Conservation (phyloP, 2,797 vertebrate genomes). For the Lophius americanus region DNA sequence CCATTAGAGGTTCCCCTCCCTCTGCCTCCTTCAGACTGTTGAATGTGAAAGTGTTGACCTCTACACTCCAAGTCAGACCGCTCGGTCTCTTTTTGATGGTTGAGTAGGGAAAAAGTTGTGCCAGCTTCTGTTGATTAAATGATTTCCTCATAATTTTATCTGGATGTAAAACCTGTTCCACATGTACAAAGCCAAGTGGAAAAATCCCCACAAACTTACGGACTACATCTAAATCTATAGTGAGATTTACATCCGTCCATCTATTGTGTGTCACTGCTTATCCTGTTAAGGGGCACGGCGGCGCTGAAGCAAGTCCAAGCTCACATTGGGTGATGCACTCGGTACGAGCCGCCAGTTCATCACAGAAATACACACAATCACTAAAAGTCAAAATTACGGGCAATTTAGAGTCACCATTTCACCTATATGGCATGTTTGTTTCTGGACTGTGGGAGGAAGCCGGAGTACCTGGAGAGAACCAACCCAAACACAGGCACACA, state of each 20-base stretch:
- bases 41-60: slow-evolving; percentile 60
- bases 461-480: too few species aligned
- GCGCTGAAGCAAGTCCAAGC: too few species aligned
- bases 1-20: slow-evolving; percentile 40
- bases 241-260: background rate
- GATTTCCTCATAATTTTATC: slow-evolving; percentile 17
- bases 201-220: background rate
- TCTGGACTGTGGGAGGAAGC: too few species aligned
- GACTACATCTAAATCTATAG: background rate
- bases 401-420: too few species aligned
- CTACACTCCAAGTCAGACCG: slow-evolving; percentile 36
- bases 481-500: too few species aligned
- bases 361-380: too few species aligned
- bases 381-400: too few species aligned
- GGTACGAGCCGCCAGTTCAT: too few species aligned
- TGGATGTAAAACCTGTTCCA: slow-evolving; percentile 6
- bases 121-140: slow-evolving; percentile 60
- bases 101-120: slow-evolving; percentile 46
- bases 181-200: background rate
- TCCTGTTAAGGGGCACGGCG: too few species aligned
- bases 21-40: slow-evolving; percentile 38
- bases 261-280: too few species aligned
- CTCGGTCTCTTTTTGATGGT: slow-evolving; percentile 50
- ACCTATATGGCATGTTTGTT: too few species aligned
- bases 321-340: too few species aligned